A percentile compares a stretch with the other conserved stretches of the same genome.
These are phyloP conservation scores for Macaria liturata DNA, from an alignment of 2,888 invertebrate species.

Conservation along the genomic window DNA sequence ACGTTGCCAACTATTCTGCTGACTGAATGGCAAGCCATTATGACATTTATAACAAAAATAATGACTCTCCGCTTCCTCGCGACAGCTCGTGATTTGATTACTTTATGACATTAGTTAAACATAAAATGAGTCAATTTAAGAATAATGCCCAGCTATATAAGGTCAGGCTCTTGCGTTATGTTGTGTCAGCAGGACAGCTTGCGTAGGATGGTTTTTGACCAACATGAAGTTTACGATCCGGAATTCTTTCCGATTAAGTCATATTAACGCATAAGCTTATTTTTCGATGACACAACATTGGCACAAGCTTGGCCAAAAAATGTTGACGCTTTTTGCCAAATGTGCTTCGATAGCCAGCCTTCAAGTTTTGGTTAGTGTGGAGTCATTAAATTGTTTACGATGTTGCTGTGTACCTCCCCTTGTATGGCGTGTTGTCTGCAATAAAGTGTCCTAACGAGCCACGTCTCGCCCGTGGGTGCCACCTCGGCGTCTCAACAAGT, in stretches of 20 bases:
- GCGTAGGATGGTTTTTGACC: constrained; percentile 28
- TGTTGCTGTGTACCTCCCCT: constrained; percentile 45
- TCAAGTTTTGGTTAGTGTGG: constrained; percentile 44
- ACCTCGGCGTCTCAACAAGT: constrained; percentile 53
- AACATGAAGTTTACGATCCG: constrained; percentile 19
- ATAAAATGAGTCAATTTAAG: constrained; percentile 20
- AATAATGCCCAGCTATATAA: constrained; percentile 23
- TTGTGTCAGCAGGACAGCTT: constrained; percentile 13
- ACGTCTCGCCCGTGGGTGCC: constrained; percentile 70
- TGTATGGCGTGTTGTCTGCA: constrained; percentile 52
- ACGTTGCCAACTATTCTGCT: constrained; percentile 23
- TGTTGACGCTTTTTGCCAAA: constrained; percentile 32
- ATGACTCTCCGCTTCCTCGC: constrained; percentile 28
- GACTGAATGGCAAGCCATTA: constrained; percentile 22
- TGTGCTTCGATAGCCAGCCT: constrained; percentile 45
- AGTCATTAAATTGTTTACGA: constrained; percentile 59
- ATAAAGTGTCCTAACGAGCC: constrained; percentile 62
- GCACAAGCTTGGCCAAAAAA: constrained; percentile 20
- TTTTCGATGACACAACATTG: constrained; percentile 19
- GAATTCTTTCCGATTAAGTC: constrained; percentile 33
- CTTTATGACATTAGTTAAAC: constrained; percentile 26
- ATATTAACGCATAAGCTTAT: constrained; percentile 18
- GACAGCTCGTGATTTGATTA: constrained; percentile 24
- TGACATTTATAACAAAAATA: constrained; percentile 25
- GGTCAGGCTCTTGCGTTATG: background rate